Evolutionary conservation across 2,797 vertebrate species (phyloP), one percentile per base, ranked within the genome.

Genomic region (Notoglanidium macrostoma): DNA sequence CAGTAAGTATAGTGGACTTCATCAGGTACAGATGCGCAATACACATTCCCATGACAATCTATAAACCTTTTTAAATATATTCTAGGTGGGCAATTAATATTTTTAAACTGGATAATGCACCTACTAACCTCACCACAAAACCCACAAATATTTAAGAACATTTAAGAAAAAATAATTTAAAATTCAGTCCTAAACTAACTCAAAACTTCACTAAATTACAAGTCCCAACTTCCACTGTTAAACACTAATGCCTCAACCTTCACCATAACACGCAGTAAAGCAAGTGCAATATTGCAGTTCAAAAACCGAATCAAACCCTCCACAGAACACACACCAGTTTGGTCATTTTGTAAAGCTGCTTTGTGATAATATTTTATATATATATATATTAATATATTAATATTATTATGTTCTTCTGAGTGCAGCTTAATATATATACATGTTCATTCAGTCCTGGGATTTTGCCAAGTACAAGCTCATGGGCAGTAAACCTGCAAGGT

Each of bases 401-500:
- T 0, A 32, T 67, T 54, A 32, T 23, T 6, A 67, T 14, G 17
- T 32, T 32, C 26, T n/a, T 61, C 79, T 46, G 14, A n/a, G 14
- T 46, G 14, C 35, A 81, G 35, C 23, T 82, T 19, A 49, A 65
- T 51, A 29, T 49, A 49, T 32, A 61, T n/a, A n/a, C n/a, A n/a
- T 82, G 59, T 82, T 23, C 49, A 32, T 68, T 70, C 19, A 68
- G 19, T 35, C 0, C 5, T 15, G 10, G 14, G 19, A 11, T 54
- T 83, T 83, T 51, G 40, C 44, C 15, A 32, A 10, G 4, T 21
- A 15, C 5, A 49, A 49, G 15, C n/a, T 17, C 59, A 82, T 2
- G 8, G 21, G 79, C 79, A 67, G 61, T 83, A 67, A 83, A 9
- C 17, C 23, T 85, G 86, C 49, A 21, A 26, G 21, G 55, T 86